phyloP scores from a whole-genome alignment of 2,888 invertebrate genomes.

The Chrysolina americana region DNA sequence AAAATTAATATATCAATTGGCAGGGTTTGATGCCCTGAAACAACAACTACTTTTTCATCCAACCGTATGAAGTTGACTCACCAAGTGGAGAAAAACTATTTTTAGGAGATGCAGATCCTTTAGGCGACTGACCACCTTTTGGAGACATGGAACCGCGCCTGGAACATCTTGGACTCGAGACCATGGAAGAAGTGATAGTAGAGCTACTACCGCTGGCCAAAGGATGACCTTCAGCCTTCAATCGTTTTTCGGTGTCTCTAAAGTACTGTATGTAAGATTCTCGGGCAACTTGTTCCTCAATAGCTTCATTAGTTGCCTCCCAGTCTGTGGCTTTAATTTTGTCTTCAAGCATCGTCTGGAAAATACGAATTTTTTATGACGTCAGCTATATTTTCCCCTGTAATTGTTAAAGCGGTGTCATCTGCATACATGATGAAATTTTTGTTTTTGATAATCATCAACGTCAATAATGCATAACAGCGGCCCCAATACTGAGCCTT shows the following conservation, averaged over 20 bases:
- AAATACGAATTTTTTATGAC: constrained; percentile 44
- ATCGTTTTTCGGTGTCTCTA: constrained; percentile 66
- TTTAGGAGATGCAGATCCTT: constrained; percentile 63
- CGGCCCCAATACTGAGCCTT: no score
- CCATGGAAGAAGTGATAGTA: constrained; percentile 65
- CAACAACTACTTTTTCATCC: background rate
- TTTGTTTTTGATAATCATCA: no score
- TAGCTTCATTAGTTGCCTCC: constrained; percentile 93
- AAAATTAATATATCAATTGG: background rate
- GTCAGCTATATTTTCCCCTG: no score
- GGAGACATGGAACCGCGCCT: constrained; percentile 67
- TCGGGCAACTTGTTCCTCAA: constrained; percentile 88
- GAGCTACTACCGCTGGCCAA: constrained; percentile 67
- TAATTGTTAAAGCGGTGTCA: no score
- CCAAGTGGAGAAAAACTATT: constrained; percentile 56
- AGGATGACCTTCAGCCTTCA: constrained; percentile 65
- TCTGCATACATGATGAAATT: no score
- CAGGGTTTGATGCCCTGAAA: constrained; percentile 15
- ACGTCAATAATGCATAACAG: no score
- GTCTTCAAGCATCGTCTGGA: constrained; percentile 89
- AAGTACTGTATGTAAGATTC: constrained; percentile 86
- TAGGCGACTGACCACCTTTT: constrained; percentile 66
- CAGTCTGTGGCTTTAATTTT: constrained; percentile 91
- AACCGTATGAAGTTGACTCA: constrained; percentile 37
- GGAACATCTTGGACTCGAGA: constrained; percentile 63